These are phyloP conservation scores for Acronicta psi DNA, from an alignment of 2,888 invertebrate genomes.

Conservation along the genomic window DNA sequence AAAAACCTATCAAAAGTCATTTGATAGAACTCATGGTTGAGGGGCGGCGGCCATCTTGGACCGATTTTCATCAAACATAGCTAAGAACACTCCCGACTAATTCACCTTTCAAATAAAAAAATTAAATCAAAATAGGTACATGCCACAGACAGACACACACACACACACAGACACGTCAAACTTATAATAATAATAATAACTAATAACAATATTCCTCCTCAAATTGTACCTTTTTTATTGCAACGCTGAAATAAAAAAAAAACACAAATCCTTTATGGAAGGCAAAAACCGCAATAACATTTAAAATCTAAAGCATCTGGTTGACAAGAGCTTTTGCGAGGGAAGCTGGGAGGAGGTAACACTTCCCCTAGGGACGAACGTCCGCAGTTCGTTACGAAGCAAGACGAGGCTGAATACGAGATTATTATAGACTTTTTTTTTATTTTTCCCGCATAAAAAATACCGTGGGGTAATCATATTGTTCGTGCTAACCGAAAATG, in stretches of 20 bases:
- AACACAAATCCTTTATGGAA: conserved; percentile 23
- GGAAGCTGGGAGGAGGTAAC: conserved; percentile 38
- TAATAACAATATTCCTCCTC: conserved; percentile 3
- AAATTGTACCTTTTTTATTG: background rate
- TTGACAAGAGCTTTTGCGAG: conserved; percentile 40
- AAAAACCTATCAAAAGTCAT: too few relatives aligned
- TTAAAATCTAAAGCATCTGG: conserved; percentile 49
- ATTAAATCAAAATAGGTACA: too few relatives aligned
- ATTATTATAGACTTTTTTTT: conserved; percentile 34
- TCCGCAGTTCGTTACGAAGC: conserved; percentile 45
- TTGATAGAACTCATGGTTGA: too few relatives aligned
- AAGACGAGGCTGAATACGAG: conserved; percentile 31
- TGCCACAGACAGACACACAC: too few relatives aligned
- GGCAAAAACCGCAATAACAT: conserved; percentile 34
- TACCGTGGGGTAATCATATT: conserved; percentile 22
- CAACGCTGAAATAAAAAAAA: conserved; percentile 32
- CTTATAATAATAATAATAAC: too few relatives aligned
- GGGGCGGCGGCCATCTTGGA: too few relatives aligned
- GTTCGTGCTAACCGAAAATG: conserved; percentile 9
- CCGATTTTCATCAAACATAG: too few relatives aligned
- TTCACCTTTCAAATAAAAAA: too few relatives aligned
- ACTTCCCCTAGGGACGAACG: conserved; percentile 36
- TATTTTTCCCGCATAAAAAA: background rate
- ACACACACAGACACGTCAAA: too few relatives aligned
- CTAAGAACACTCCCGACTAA: too few relatives aligned